These are phyloP conservation scores for Sceloporus undulatus DNA, from an alignment of 2,113 vertebrate species.

Conservation along the genomic window DNA sequence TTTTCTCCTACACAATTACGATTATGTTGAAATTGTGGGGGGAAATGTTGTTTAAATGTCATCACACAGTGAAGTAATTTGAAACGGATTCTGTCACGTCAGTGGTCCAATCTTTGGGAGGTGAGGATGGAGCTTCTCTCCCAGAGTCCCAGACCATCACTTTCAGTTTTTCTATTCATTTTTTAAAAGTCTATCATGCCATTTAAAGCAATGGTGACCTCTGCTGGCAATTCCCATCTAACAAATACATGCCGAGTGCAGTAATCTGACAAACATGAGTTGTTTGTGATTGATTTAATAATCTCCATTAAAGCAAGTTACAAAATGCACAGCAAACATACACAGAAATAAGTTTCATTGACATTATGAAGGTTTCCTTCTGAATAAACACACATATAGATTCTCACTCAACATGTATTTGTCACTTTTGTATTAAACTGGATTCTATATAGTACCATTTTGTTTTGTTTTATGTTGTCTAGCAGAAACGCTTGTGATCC, in stretches of 20 bases:
- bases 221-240: slow-evolving; percentile 55
- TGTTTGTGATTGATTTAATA: slow-evolving; percentile 15
- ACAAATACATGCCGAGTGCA: background rate
- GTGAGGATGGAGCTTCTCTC: background rate
- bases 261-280: slow-evolving; percentile 12
- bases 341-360: background rate
- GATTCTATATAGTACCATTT: background rate
- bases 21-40: background rate
- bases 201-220: slow-evolving; percentile 57
- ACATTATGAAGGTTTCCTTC: background rate
- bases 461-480: background rate
- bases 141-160: slow-evolving; percentile 15
- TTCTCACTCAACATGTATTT: background rate
- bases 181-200: background rate
- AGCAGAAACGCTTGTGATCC: background rate
- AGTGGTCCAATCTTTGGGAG: background rate
- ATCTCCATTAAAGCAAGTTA: background rate
- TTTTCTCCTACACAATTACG: background rate
- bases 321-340: background rate
- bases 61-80: background rate
- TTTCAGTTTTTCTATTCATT: background rate
- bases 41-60: background rate
- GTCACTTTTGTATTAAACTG: background rate
- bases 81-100: slow-evolving; percentile 8
- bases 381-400: background rate